phyloP scores from a whole-genome alignment of 2,113 vertebrate species.

The Cryptotis parvus region DNA sequence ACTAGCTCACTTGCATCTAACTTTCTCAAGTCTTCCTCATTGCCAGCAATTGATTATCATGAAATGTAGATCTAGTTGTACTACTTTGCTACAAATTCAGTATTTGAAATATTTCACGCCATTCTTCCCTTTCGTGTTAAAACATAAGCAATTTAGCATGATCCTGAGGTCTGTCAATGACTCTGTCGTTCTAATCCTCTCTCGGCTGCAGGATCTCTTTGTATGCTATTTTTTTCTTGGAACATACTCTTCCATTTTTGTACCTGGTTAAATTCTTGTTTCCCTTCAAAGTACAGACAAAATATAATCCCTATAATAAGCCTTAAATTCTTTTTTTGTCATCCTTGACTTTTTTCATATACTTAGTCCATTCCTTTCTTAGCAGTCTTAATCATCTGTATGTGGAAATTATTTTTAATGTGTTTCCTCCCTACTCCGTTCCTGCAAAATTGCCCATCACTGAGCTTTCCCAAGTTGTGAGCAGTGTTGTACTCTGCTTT shows the following conservation, averaged over 20 bases:
- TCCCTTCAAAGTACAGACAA: not conserved
- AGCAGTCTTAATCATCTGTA: not conserved
- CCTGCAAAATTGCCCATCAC: not conserved
- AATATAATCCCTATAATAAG: not conserved
- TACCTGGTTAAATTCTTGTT: not conserved
- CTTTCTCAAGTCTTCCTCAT: not conserved
- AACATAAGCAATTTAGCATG: not conserved
- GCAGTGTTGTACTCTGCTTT: not conserved
- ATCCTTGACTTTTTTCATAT: not conserved
- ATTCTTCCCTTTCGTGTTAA: not conserved
- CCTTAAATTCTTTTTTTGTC: not conserved
- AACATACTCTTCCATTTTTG: not conserved
- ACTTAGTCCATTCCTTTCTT: slow-evolving; percentile 5
- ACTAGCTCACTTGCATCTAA: not conserved
- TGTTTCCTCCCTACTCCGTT: not conserved
- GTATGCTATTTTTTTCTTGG: not conserved
- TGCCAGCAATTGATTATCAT: not conserved
- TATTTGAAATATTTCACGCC: not conserved
- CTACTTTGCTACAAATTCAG: slow-evolving; percentile 7
- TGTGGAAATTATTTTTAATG: not conserved
- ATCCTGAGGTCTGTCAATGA: not conserved
- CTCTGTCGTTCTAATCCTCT: not conserved
- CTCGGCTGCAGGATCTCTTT: not conserved
- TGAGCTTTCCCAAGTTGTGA: not conserved
- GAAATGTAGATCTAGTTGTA: not conserved